Conservation (phyloP, 1,140 invertebrate genomes). For the Drosophila sp. region DNA sequence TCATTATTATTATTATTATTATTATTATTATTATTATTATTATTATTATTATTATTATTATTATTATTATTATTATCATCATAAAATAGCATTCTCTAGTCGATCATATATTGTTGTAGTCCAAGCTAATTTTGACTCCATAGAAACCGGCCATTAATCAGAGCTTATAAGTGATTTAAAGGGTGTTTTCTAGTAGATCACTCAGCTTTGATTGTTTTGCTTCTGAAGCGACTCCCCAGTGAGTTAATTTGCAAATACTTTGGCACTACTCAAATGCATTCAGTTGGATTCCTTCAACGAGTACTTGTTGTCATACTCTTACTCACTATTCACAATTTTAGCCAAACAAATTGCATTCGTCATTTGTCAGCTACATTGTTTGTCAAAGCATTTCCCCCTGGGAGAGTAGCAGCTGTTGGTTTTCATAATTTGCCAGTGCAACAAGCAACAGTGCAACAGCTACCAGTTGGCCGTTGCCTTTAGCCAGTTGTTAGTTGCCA, state of each 20-base stretch:
- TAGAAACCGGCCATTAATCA: background rate
- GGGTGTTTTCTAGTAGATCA: background rate
- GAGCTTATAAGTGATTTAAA: background rate
- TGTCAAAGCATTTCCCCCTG: slow-evolving; percentile 35
- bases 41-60: too few species aligned
- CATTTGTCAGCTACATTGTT: slow-evolving; percentile 52
- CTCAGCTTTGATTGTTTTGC: slow-evolving; percentile 12
- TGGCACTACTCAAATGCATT: slow-evolving; percentile 51
- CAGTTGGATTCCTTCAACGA: slow-evolving; percentile 2
- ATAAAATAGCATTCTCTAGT: too few species aligned
- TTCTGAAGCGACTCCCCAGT: slow-evolving; percentile 47
- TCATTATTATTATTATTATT: too few species aligned
- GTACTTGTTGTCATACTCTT: too few species aligned
- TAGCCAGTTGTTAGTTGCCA: background rate
- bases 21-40: too few species aligned
- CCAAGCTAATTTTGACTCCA: too few species aligned
- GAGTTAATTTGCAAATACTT: slow-evolving; percentile 79
- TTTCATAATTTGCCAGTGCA: slow-evolving; percentile 51
- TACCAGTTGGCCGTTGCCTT: background rate
- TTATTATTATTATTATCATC: too few species aligned
- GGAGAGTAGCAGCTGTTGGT: slow-evolving; percentile 26
- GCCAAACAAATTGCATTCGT: slow-evolving; percentile 51
- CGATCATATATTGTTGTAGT: too few species aligned
- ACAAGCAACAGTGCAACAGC: slow-evolving; percentile 37
- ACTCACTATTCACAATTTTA: slow-evolving; percentile 25